Evolutionary conservation across 2,113 vertebrate genomes (phyloP).

Genomic region (Apeltes quadracus): DNA sequence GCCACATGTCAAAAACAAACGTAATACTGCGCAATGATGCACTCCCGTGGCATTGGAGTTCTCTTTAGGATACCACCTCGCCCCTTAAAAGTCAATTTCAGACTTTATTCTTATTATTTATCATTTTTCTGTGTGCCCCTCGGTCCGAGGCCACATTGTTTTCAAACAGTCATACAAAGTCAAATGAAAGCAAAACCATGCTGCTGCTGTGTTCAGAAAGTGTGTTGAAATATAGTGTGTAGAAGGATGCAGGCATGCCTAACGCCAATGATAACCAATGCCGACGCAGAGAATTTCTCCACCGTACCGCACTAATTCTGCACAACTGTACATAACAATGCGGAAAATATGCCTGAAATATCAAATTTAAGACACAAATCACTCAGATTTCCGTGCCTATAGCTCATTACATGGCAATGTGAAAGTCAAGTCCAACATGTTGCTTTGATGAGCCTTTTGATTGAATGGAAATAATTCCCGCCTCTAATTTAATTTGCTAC

Average conservation of each 20-base stretch:
- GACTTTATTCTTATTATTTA: too few relatives aligned
- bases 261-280: slow-evolving; percentile 11
- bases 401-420: slow-evolving; percentile 33
- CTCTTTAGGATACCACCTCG: background rate
- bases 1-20: too few relatives aligned
- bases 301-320: slow-evolving; percentile 4
- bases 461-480: slow-evolving; percentile 43
- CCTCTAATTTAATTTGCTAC: slow-evolving; percentile 28
- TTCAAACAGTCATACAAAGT: too few relatives aligned
- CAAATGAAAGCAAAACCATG: background rate
- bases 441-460: slow-evolving; percentile 41
- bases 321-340: slow-evolving; percentile 28
- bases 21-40: background rate
- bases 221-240: background rate
- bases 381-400: slow-evolving; percentile 42
- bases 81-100: background rate
- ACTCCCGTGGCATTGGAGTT: background rate
- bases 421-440: slow-evolving; percentile 16
- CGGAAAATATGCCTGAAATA: slow-evolving; percentile 42
- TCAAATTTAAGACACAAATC: slow-evolving; percentile 50
- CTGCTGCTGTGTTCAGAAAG: slow-evolving; percentile 8
- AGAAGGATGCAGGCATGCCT: background rate
- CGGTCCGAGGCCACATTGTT: too few relatives aligned
- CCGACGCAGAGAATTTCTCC: slow-evolving; percentile 1
- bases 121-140: too few relatives aligned